A percentile compares a stretch with the other conserved stretches of the same genome.
These are phyloP conservation scores for Phenganax subtilis DNA, from an alignment of 92 coral and sea anemone genomes.

Conservation along the genomic window DNA sequence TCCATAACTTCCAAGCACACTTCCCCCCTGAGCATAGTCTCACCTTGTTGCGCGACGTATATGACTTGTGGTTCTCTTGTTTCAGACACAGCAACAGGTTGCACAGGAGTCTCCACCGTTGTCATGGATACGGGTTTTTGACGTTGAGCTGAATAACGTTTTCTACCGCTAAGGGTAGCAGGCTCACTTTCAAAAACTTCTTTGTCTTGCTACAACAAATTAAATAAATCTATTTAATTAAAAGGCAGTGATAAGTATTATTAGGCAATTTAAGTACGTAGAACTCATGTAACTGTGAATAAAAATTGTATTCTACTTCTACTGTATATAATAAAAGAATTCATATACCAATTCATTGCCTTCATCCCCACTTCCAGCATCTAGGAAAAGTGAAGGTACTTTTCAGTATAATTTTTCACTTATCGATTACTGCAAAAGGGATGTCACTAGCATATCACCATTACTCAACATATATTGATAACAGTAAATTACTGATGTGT, in stretches of 20 bases:
- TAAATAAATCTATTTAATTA: no score
- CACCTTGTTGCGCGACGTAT: conserved; percentile 32
- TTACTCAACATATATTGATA: no score
- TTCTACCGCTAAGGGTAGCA: conserved; percentile 57
- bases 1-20: no score
- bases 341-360: background rate
- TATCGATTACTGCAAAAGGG: background rate
- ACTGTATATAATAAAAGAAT: background rate
- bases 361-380: conserved; percentile 1
- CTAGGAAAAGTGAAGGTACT: background rate
- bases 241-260: no score
- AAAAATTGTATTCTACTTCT: background rate
- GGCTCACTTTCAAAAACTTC: background rate
- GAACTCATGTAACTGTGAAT: no score
- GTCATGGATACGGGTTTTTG: conserved; percentile 51
- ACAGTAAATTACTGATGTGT: no score
- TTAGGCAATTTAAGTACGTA: no score
- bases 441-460: background rate
- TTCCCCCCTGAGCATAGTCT: background rate
- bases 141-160: conserved; percentile 92
- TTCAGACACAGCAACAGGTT: conserved; percentile 21
- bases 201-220: no score
- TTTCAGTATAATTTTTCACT: background rate
- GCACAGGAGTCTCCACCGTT: conserved; percentile 13
- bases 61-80: conserved; percentile 28